Percentiles rank a stretch among this genome's conserved stretches.
phyloP scores from a whole-genome alignment of 2,113 vertebrate genomes.

The Ceyx cyanopectus region DNA sequence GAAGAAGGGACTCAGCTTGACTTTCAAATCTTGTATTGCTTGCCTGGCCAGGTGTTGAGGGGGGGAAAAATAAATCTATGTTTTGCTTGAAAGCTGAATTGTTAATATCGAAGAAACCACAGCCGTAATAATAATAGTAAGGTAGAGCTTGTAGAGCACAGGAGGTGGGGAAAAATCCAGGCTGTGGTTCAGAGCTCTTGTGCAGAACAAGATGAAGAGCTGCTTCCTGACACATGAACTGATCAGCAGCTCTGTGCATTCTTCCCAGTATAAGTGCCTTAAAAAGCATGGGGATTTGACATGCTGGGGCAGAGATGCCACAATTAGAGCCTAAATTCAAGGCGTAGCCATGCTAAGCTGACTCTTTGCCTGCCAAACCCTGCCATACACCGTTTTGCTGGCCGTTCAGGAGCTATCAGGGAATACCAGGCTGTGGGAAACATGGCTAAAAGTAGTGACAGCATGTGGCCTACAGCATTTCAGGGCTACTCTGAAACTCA shows the following conservation, averaged over 20 bases:
- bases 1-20: neutral
- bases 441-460: neutral
- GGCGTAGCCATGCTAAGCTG: neutral
- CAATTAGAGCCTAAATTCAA: neutral
- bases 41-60: neutral
- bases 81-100: neutral
- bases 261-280: neutral
- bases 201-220: neutral
- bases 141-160: neutral
- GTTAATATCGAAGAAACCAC: neutral
- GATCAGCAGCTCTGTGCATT: neutral
- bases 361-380: neutral
- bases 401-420: neutral
- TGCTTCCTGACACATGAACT: fast-evolving
- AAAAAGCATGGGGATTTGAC: neutral
- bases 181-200: neutral
- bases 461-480: fast-evolving
- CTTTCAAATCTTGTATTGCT: neutral
- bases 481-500: neutral
- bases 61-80: fast-evolving
- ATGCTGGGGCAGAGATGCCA: neutral
- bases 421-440: neutral
- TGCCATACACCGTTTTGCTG: neutral
- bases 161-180: neutral
- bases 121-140: neutral